phyloP scores from a whole-genome alignment of 2,888 invertebrate species.

The Tanypteryx hageni region DNA sequence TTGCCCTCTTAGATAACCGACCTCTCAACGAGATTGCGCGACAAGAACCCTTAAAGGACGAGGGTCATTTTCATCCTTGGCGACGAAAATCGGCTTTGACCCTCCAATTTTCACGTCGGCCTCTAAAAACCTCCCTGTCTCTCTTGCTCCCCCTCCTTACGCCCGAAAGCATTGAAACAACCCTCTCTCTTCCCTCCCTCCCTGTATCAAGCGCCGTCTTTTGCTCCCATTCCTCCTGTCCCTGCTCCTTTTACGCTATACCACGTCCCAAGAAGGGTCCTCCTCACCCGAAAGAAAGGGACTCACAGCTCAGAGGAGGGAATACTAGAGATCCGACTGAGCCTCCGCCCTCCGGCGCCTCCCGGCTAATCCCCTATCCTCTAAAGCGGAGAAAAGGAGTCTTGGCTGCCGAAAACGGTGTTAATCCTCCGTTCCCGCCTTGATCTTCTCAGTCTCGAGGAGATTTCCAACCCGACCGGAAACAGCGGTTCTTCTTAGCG shows the following conservation, averaged over 20 bases:
- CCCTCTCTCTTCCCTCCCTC: background rate
- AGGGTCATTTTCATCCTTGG: background rate
- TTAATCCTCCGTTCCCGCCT: background rate
- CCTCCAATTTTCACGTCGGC: background rate
- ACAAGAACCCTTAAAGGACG: background rate
- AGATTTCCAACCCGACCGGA: background rate
- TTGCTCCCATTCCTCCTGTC: background rate
- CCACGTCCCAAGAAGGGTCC: background rate
- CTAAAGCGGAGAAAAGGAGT: background rate
- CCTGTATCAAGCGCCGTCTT: too few species aligned
- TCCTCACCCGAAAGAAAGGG: background rate
- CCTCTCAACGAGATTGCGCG: background rate
- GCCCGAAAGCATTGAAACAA: background rate
- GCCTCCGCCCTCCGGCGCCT: background rate
- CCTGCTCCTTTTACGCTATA: background rate
- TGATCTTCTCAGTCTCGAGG: background rate
- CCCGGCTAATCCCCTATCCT: background rate
- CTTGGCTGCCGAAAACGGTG: constrained; percentile 21
- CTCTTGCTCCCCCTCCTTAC: background rate
- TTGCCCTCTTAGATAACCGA: background rate
- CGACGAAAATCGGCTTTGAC: background rate
- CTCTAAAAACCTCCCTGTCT: background rate
- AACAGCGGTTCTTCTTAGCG: too few species aligned
- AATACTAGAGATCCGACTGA: background rate
- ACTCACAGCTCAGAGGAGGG: background rate